These are phyloP conservation scores for Notechis scutatus DNA, from an alignment of 2,113 vertebrate genomes.

Conservation along the genomic window DNA sequence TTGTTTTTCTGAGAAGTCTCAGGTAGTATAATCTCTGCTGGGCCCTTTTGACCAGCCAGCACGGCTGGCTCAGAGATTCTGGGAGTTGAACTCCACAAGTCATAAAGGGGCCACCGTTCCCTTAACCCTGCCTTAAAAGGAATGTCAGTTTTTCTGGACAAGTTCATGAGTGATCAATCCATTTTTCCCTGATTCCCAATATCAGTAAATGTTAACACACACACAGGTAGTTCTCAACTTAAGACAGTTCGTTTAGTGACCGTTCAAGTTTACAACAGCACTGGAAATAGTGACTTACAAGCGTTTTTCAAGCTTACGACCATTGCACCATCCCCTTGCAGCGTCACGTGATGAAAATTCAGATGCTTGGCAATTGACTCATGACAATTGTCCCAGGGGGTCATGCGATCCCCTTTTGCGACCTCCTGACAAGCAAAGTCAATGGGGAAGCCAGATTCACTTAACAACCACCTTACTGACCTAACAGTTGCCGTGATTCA, in stretches of 20 bases:
- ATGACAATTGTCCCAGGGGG: neutral
- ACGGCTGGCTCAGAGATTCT: too few species aligned
- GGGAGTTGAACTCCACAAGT: too few species aligned
- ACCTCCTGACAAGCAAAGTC: neutral
- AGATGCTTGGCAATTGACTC: neutral
- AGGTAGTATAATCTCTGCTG: too few species aligned
- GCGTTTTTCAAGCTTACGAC: neutral
- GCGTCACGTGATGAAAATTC: neutral
- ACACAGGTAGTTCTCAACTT: neutral
- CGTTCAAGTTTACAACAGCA: neutral
- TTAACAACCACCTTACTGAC: neutral
- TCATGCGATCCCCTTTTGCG: neutral
- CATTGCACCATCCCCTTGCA: neutral
- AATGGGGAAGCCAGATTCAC: neutral
- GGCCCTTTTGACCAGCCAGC: too few species aligned
- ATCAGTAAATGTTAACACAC: neutral
- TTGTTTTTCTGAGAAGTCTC: too few species aligned
- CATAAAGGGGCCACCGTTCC: too few species aligned
- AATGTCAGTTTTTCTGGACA: neutral
- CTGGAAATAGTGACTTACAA: neutral
- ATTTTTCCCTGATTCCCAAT: neutral
- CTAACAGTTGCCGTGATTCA: neutral
- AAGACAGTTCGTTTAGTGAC: neutral
- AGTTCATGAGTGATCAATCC: neutral
- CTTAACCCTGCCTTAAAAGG: too few species aligned